phyloP scores from a whole-genome alignment of 2,888 invertebrate species.

The Apodemia zela region DNA sequence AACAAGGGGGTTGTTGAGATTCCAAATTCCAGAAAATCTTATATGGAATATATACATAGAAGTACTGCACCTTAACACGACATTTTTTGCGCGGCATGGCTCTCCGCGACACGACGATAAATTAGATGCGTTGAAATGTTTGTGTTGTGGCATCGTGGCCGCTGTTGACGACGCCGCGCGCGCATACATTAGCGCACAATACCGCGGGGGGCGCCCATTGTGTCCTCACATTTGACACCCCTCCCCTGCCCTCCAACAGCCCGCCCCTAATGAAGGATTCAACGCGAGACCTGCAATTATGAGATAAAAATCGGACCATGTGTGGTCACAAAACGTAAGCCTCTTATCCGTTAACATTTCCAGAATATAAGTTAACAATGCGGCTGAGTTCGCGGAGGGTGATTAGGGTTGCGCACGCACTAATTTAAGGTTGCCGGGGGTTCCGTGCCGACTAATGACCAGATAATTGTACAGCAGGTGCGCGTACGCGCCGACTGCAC shows the following conservation, averaged over 20 bases:
- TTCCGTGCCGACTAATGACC: slow-evolving; percentile 60
- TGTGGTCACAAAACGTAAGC: slow-evolving; percentile 39
- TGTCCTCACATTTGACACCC: slow-evolving; percentile 44
- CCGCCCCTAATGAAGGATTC: slow-evolving; percentile 67
- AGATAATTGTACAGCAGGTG: slow-evolving; percentile 70
- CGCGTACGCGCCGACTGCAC: slow-evolving; percentile 49
- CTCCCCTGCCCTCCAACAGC: slow-evolving; percentile 39
- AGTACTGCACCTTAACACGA: slow-evolving; percentile 54
- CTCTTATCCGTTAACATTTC: slow-evolving; percentile 29
- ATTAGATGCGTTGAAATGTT: slow-evolving; percentile 75
- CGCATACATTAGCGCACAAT: slow-evolving; percentile 72
- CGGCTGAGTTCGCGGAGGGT: slow-evolving; percentile 29
- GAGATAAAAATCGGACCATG: slow-evolving; percentile 63
- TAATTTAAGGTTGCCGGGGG: slow-evolving; percentile 52
- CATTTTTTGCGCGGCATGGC: slow-evolving; percentile 65
- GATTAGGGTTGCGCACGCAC: slow-evolving; percentile 42
- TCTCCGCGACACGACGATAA: slow-evolving; percentile 56
- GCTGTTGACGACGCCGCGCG: slow-evolving; percentile 58
- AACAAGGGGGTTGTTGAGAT: too few relatives aligned
- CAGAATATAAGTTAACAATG: slow-evolving; percentile 17
- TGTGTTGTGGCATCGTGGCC: slow-evolving; percentile 65
- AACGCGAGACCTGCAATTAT: slow-evolving; percentile 66
- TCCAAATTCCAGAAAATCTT: too few relatives aligned
- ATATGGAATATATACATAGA: slow-evolving; percentile 14
- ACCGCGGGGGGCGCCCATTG: slow-evolving; percentile 69